Conservation (phyloP, 2,888 invertebrate genomes). For the Ptychoptera albimana region DNA sequence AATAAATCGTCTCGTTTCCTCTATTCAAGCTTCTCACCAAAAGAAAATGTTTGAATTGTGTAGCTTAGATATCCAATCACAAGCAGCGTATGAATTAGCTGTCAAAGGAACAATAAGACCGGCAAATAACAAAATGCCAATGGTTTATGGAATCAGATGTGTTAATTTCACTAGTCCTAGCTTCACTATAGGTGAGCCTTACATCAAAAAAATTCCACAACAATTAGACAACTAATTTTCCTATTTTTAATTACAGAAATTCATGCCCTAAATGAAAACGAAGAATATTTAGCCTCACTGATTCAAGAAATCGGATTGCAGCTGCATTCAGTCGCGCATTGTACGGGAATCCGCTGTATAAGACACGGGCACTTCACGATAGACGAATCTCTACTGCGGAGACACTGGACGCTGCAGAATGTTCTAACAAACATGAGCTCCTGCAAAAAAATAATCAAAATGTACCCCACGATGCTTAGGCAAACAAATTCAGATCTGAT, state of each 20-base stretch:
- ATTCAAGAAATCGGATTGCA: slow-evolving; percentile 71
- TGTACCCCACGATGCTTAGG: slow-evolving; percentile 32
- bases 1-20: slow-evolving; percentile 57
- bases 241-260: slow-evolving; percentile 45
- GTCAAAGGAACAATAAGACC: slow-evolving; percentile 69
- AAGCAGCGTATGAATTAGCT: slow-evolving; percentile 82
- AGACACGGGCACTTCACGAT: slow-evolving; percentile 68
- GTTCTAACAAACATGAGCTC: slow-evolving; percentile 47
- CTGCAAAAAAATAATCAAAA: slow-evolving; percentile 36
- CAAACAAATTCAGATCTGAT: slow-evolving; percentile 15
- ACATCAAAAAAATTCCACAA: too few species aligned
- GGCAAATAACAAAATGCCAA: slow-evolving; percentile 44
- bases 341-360: slow-evolving; percentile 62
- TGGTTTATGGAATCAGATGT: slow-evolving; percentile 76
- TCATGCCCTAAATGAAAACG: slow-evolving; percentile 73
- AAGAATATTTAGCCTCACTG: slow-evolving; percentile 57
- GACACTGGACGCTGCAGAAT: slow-evolving; percentile 63
- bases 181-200: slow-evolving; percentile 50
- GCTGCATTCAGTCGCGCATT: slow-evolving; percentile 64
- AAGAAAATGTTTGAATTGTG: slow-evolving; percentile 63
- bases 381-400: slow-evolving; percentile 58
- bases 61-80: slow-evolving; percentile 71
- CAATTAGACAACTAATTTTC: slow-evolving; percentile 17
- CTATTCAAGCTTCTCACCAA: slow-evolving; percentile 76
- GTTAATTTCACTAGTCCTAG: slow-evolving; percentile 65